A percentile compares a stretch with the other conserved stretches of the same genome.
phyloP scores from a whole-genome alignment of 2,797 vertebrate genomes.

The Zalophus californianus region DNA sequence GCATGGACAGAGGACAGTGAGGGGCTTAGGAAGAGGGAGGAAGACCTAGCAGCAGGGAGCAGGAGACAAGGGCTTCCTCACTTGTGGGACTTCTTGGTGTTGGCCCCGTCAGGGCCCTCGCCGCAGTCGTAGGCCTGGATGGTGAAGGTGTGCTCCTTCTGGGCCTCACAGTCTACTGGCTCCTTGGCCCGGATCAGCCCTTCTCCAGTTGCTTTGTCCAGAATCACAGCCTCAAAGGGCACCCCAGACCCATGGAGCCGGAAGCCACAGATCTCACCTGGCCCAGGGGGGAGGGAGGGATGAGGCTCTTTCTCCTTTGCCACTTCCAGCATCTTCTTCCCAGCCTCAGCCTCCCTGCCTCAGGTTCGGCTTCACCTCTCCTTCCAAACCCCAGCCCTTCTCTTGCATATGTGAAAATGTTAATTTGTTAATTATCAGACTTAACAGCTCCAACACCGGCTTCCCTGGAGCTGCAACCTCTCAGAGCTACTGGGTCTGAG shows the following conservation, averaged over 20 bases:
- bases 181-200: conserved; percentile 98
- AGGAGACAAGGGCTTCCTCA: conserved; percentile 82
- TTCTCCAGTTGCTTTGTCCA: conserved; percentile 98
- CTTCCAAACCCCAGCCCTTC: background rate
- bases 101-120: conserved; percentile 96
- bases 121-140: conserved; percentile 99
- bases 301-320: background rate
- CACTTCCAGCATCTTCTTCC: background rate
- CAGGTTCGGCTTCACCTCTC: background rate
- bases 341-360: background rate
- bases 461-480: background rate
- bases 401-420: background rate
- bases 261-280: conserved; percentile 99
- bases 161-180: conserved; percentile 97
- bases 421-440: background rate
- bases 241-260: conserved; percentile 95
- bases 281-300: background rate
- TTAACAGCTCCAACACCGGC: background rate
- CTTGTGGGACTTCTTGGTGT: conserved; percentile 99
- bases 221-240: conserved; percentile 97
- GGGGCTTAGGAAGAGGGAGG: background rate
- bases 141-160: conserved; percentile 98
- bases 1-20: background rate
- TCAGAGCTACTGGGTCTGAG: background rate
- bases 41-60: background rate